Evolutionary conservation across 2,113 vertebrate species (phyloP), one percentile per base, ranked within the genome.

Genomic region (Rhodinocichla rosea): DNA sequence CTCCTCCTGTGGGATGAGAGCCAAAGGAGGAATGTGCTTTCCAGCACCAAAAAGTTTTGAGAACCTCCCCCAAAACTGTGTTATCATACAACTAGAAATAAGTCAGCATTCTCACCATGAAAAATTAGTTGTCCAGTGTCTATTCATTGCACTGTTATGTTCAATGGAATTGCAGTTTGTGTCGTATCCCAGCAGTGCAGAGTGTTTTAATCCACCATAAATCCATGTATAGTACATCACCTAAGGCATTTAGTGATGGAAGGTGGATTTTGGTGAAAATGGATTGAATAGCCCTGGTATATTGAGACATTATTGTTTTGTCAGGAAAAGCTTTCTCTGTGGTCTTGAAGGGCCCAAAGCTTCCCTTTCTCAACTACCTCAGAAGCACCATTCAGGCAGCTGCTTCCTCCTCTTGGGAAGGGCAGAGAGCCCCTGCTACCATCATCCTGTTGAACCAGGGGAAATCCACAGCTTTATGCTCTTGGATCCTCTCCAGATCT

Each of bases 141-240:
- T 52, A 1, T 49, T 80, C 14, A 13, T n/a, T 45, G 26, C 40
- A 47, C 16, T 0, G 0, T 64, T 77, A 15, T 0, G 7, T 63
- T 83, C 52, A 76, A 27, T 1, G 14, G 45, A 60, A 53, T 49
- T 52, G 11, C 33, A 56, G 30, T 10, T 11, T 0, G 0, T 67
- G 21, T 55, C 2, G 0, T 24, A 56, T n/a, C 71, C 71, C 71
- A 64, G 53, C 23, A 59, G 35, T 18, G 39, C 13, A 4, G 2
- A 13, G 17, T 50, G 56, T 30, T 78, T 78, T 84, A 91, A 84
- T 63, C 85, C 26, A 44, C 69, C 8, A 14, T 33, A 89, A 84
- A 87, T 65, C 90, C 78, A 17, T 16, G 27, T 28, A 52, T 37
- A 67, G 13, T 9, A 37, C 11, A 6, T 75, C 42, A n/a, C 39